Conservation (phyloP, 2,797 vertebrate genomes). For the Silurus lanzhouensis region DNA sequence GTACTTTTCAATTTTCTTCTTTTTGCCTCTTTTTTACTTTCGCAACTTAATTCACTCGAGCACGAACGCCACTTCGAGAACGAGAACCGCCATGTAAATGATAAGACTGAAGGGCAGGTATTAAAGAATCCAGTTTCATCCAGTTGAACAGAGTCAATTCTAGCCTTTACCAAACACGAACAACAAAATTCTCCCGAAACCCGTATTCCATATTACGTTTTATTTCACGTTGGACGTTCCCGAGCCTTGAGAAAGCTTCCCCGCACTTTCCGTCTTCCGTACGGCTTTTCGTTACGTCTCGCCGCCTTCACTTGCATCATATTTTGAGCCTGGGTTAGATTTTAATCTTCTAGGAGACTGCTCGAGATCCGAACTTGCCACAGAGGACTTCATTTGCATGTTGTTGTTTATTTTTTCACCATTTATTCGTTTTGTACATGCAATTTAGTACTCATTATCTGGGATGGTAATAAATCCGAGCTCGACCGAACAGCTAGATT, state of each 20-base stretch:
- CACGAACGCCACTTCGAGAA: not conserved
- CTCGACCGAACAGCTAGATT: not conserved
- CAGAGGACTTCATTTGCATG: conserved; percentile 7
- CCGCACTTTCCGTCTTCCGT: not conserved
- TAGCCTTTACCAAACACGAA: not conserved
- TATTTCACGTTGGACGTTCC: not conserved
- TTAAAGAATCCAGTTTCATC: not conserved
- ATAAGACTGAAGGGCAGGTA: not conserved
- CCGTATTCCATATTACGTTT: too few species aligned
- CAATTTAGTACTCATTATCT: conserved; percentile 3
- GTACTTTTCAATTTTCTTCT: not conserved
- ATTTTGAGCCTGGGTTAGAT: not conserved
- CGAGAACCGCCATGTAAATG: not conserved
- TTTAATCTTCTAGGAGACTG: conserved; percentile 5
- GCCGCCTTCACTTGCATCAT: conserved; percentile 6
- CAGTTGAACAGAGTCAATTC: not conserved
- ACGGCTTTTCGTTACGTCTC: not conserved
- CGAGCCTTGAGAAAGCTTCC: not conserved
- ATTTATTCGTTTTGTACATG: not conserved
- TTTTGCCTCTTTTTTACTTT: not conserved
- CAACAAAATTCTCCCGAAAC: not conserved
- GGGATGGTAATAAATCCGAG: not conserved
- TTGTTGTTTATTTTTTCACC: not conserved
- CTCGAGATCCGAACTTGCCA: not conserved
- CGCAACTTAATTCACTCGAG: not conserved